These are phyloP conservation scores for Pteropus alecto DNA, from an alignment of 2,113 vertebrate genomes.

Conservation along the genomic window DNA sequence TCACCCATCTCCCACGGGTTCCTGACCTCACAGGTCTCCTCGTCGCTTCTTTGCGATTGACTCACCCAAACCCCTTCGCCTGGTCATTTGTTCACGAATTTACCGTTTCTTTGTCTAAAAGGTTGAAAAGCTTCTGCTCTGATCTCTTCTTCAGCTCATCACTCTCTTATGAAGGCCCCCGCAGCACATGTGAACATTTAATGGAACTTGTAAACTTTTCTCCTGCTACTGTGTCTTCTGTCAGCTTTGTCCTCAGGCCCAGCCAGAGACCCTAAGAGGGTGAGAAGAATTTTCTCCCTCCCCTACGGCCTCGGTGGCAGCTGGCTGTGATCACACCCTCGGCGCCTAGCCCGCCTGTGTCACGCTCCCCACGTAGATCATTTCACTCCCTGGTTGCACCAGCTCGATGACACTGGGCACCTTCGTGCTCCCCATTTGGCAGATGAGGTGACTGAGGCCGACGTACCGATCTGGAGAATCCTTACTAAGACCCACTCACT, in stretches of 20 bases:
- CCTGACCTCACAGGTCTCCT: background rate
- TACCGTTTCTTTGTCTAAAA: background rate
- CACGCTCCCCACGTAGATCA: fast-evolving
- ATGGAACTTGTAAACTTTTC: background rate
- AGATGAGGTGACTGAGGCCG: background rate
- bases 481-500: background rate
- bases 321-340: fast-evolving
- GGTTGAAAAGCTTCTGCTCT: background rate
- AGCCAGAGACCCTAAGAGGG: background rate
- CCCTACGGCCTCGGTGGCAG: fast-evolving
- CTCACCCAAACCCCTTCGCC: background rate
- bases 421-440: background rate
- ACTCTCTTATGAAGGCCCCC: background rate
- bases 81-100: background rate
- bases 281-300: too few relatives aligned
- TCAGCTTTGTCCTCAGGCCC: background rate
- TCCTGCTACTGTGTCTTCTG: background rate
- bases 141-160: background rate
- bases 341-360: background rate
- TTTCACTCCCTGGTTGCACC: background rate
- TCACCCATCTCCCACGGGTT: background rate
- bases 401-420: background rate
- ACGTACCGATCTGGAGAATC: background rate
- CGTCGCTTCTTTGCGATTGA: background rate
- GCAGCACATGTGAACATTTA: too few relatives aligned